Evolutionary conservation across 1,140 invertebrate genomes (phyloP).

Genomic region (Zaprionus africanus): DNA sequence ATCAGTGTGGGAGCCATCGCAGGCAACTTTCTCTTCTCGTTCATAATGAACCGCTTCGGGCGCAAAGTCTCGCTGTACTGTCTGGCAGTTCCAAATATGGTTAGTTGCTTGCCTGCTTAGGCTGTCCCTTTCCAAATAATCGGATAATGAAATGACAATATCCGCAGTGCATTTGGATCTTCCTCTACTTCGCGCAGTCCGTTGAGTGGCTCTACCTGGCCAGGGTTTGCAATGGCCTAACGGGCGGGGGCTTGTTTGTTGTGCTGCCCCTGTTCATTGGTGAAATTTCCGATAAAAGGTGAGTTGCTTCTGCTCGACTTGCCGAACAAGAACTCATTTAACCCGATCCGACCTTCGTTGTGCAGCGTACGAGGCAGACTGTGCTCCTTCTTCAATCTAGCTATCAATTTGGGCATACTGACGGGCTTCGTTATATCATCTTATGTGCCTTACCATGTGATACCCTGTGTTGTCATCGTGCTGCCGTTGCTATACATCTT

Average conservation of each 20-base stretch:
- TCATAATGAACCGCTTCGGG: constrained; percentile 82
- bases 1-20: constrained; percentile 73
- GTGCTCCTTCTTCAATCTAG: constrained; percentile 66
- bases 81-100: constrained; percentile 73
- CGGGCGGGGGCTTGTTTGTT: constrained; percentile 72
- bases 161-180: constrained; percentile 68
- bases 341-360: not conserved
- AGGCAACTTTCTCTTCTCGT: constrained; percentile 80
- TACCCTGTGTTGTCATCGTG: constrained; percentile 60
- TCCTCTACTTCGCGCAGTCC: constrained; percentile 70
- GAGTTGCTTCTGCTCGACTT: constrained; percentile 30
- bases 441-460: constrained; percentile 66
- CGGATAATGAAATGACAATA: not conserved
- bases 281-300: constrained; percentile 81
- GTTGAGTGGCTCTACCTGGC: constrained; percentile 80
- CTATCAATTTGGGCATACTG: constrained; percentile 68
- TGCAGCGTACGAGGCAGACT: constrained; percentile 73
- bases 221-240: constrained; percentile 81
- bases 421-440: constrained; percentile 68
- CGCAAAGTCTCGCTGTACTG: constrained; percentile 68
- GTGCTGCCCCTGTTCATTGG: constrained; percentile 77
- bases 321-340: not conserved
- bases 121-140: not conserved
- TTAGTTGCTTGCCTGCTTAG: constrained; percentile 44
- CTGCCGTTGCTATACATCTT: constrained; percentile 63